Evolutionary conservation across 2,888 invertebrate species (phyloP), one percentile per base, ranked within the genome.

Genomic region (Acrobasis consociella): DNA sequence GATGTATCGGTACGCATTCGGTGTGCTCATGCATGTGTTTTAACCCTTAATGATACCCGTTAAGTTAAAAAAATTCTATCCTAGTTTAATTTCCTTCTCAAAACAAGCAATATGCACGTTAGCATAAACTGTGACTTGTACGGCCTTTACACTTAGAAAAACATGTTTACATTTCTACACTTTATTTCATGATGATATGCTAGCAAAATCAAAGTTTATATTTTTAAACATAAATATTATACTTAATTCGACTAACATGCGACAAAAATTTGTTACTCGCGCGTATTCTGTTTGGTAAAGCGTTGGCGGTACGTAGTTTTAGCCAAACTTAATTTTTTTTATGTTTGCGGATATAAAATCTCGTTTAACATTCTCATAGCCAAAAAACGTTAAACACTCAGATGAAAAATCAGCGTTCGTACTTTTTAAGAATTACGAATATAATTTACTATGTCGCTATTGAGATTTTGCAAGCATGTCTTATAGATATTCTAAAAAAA

Each of bases 101-200:
- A 87, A 86, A 72, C 86, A 86, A 88, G 88, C 87, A 86, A 87
- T 88, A 87, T 86, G 86, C 88, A 88, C 88, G 86, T 87, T 85
- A 80, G 83, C 77, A 59, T 73, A 70, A 65, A 53, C 50, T 58
- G 62, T 8, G 31, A 31, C 63, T 64, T 11, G 17, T 49, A n/a
- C 11, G 22, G 68, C 70, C n/a, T 70, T 56, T 71, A 52, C 62
- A 66, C 67, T 66, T 65, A 63, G 62, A 63, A 56, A 50, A 39
- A 37, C 2, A 31, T 2, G 5, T 1, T 15, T 38, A 38, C 55
- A 39, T 16, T 16, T 11, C 2, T 13, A 46, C 46, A 13, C 13
- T 31, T 52, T 7, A 15, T 31, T 31, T 13, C 22, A 22, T 17
- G 17, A 52, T 31, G 55, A 39, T 55, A 55, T 39, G 55, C 39